phyloP scores from a whole-genome alignment of 2,888 invertebrate species.

The Orchestes rusci region DNA sequence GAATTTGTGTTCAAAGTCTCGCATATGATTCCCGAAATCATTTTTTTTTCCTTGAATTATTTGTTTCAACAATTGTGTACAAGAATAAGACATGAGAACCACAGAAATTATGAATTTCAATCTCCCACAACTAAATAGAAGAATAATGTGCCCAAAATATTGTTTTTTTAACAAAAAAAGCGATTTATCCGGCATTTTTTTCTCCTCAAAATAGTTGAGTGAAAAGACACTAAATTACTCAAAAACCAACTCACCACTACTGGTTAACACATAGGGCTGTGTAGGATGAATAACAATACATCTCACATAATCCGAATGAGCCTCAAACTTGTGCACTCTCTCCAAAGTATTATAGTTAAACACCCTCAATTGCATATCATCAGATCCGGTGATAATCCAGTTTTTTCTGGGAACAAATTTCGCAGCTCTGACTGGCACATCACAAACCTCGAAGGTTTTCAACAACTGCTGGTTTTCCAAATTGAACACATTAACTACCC shows the following conservation, averaged over 20 bases:
- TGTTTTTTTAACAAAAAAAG: no score
- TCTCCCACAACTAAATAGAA: no score
- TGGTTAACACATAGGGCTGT: conserved; percentile 92
- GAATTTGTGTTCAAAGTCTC: no score
- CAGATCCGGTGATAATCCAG: conserved; percentile 97
- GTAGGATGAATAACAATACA: conserved; percentile 96
- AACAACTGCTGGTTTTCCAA: conserved; percentile 90
- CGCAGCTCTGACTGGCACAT: conserved; percentile 91
- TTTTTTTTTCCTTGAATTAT: no score
- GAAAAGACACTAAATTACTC: no score
- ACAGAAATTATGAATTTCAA: no score
- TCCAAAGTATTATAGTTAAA: conserved; percentile 99
- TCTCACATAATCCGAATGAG: conserved; percentile 96
- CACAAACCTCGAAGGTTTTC: conserved; percentile 89
- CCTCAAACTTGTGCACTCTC: conserved; percentile 91
- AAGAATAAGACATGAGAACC: no score
- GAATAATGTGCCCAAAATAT: no score
- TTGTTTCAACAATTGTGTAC: no score
- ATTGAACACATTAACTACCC: conserved; percentile 99
- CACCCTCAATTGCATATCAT: conserved; percentile 90
- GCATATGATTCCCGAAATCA: no score
- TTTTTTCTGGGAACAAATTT: conserved; percentile 96
- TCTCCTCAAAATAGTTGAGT: no score
- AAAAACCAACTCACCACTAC: conserved; percentile 80
- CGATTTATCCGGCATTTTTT: no score